Conservation (phyloP, 2,888 invertebrate species). For the Nemoura dubitans region DNA sequence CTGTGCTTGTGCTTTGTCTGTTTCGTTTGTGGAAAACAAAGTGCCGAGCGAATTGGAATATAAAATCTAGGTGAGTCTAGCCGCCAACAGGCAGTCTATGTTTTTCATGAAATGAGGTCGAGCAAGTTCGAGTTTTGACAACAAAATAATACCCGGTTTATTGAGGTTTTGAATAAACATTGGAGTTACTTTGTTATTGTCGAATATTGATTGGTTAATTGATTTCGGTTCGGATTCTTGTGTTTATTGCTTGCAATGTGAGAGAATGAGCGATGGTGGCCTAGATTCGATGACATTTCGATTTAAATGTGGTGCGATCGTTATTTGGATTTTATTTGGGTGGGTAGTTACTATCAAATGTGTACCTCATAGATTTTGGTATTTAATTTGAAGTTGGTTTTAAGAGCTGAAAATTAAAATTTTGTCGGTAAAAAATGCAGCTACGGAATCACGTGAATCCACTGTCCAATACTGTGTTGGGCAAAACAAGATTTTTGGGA, state of each 20-base stretch:
- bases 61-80: not conserved
- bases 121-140: not conserved
- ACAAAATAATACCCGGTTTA: not conserved
- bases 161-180: not conserved
- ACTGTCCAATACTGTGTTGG: too few species aligned
- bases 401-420: too few species aligned
- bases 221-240: not conserved
- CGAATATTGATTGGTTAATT: not conserved
- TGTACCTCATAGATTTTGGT: too few species aligned
- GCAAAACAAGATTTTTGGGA: too few species aligned
- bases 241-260: not conserved
- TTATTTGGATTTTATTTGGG: too few species aligned
- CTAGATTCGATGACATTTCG: not conserved
- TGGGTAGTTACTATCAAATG: too few species aligned
- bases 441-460: too few species aligned
- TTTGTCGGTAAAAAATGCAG: too few species aligned
- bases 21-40: not conserved
- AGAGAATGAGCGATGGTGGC: not conserved
- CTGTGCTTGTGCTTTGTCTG: not conserved
- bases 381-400: too few species aligned
- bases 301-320: not conserved
- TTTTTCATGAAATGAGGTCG: not conserved
- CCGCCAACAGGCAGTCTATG: not conserved
- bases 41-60: not conserved
- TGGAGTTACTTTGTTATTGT: not conserved